A percentile compares a stretch with the other conserved stretches of the same genome.
Evolutionary conservation across 2,113 vertebrate species (phyloP).

Genomic region (Gopherus evgoodei): DNA sequence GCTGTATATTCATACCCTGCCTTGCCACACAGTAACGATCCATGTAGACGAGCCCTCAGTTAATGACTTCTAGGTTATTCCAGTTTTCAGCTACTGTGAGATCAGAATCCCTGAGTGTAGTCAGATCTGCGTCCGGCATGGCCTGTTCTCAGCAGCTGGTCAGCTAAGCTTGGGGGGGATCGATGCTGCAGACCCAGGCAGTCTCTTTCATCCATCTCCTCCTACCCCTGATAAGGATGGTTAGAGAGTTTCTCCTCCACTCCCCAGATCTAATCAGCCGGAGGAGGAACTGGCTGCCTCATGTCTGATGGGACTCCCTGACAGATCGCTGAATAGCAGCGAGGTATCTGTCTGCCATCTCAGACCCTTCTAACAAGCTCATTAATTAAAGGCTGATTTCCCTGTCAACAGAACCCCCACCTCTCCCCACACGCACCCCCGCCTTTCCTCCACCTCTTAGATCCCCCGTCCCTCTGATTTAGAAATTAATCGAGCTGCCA

Average conservation of each 20-base stretch:
- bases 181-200: not conserved
- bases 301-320: not conserved
- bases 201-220: not conserved
- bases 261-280: not conserved
- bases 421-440: not conserved
- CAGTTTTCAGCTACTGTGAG: not conserved
- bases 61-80: not conserved
- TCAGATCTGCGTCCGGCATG: too few species aligned
- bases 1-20: not conserved
- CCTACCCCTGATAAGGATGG: not conserved
- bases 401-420: not conserved
- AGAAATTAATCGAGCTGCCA: not conserved
- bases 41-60: not conserved
- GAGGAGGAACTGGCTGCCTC: not conserved
- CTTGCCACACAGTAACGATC: not conserved
- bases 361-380: not conserved
- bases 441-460: not conserved
- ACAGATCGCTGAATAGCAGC: not conserved
- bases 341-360: not conserved
- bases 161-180: not conserved
- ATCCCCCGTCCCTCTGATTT: not conserved
- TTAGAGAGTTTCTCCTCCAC: not conserved
- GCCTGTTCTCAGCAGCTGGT: not conserved
- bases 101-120: not conserved
- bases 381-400: not conserved